Evolutionary conservation across 1,140 invertebrate genomes (phyloP).

Genomic region (Drosophila miranda): DNA sequence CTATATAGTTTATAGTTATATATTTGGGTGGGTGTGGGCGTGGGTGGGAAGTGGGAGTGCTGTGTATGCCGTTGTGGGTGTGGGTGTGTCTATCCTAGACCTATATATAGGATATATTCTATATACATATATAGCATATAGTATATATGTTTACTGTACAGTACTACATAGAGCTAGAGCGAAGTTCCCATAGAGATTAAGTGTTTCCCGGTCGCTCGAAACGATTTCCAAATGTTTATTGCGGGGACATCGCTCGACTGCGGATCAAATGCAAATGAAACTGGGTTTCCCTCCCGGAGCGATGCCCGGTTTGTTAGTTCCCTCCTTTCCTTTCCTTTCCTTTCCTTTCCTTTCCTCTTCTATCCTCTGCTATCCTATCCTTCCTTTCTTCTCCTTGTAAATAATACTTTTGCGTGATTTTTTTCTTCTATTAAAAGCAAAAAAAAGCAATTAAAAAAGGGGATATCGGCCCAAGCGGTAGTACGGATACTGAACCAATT

Average conservation of each 20-base stretch:
- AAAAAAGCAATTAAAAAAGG: slow-evolving; percentile 36
- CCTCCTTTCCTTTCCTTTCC: neutral
- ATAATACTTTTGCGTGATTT: slow-evolving; percentile 63
- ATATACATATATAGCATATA: slow-evolving; percentile 29
- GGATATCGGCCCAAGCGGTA: slow-evolving; percentile 35
- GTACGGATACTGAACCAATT: slow-evolving; percentile 34
- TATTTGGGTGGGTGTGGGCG: slow-evolving; percentile 21
- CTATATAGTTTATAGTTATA: slow-evolving; percentile 67
- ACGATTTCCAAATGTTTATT: slow-evolving; percentile 37
- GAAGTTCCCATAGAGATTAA: slow-evolving; percentile 39
- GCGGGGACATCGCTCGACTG: slow-evolving; percentile 1
- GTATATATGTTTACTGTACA: slow-evolving; percentile 68
- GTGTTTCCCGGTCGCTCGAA: slow-evolving; percentile 32
- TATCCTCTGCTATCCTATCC: neutral
- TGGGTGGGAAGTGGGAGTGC: slow-evolving; percentile 14
- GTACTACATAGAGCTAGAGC: slow-evolving; percentile 59
- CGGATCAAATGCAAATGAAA: slow-evolving; percentile 41
- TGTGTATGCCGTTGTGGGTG: slow-evolving; percentile 28
- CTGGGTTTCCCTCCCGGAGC: slow-evolving; percentile 25
- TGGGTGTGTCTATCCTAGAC: slow-evolving; percentile 55
- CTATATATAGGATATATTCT: slow-evolving; percentile 39
- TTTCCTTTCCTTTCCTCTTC: slow-evolving; percentile 15
- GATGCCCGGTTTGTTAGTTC: too few relatives aligned
- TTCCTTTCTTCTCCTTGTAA: slow-evolving; percentile 35
- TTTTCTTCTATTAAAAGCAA: slow-evolving; percentile 17